Evolutionary conservation across 1,140 invertebrate genomes (phyloP).

Genomic region (Drosophila prosaltans): DNA sequence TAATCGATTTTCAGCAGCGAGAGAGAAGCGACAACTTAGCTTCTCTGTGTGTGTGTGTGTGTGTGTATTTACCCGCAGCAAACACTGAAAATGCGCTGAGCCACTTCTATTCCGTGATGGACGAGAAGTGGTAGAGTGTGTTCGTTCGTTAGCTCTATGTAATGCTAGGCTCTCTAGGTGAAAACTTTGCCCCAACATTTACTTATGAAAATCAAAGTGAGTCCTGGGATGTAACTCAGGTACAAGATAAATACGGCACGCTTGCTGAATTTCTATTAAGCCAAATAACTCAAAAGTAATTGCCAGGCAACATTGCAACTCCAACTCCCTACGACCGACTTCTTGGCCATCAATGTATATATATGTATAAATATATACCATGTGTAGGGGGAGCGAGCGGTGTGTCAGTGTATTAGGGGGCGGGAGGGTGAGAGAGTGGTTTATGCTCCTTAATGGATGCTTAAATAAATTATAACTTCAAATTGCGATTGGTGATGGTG

Average conservation of each 20-base stretch:
- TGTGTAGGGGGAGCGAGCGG: neutral
- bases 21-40: neutral
- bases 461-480: slow-evolving; percentile 81
- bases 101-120: slow-evolving; percentile 18
- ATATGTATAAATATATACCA: too few relatives aligned
- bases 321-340: slow-evolving; percentile 4
- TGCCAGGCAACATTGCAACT: slow-evolving; percentile 47
- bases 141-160: slow-evolving; percentile 46
- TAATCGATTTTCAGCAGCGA: slow-evolving; percentile 71
- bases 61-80: slow-evolving; percentile 28
- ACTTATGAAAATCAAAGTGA: slow-evolving; percentile 80
- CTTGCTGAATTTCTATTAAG: slow-evolving; percentile 79
- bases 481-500: slow-evolving; percentile 68
- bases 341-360: slow-evolving; percentile 15
- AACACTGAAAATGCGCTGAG: slow-evolving; percentile 27
- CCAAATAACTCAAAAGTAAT: slow-evolving; percentile 80
- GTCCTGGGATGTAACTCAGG: slow-evolving; percentile 53
- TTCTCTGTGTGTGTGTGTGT: neutral
- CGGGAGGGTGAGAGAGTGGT: slow-evolving; percentile 48
- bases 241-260: slow-evolving; percentile 74
- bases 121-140: slow-evolving; percentile 21
- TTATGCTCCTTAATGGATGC: slow-evolving; percentile 78
- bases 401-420: slow-evolving; percentile 30
- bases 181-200: slow-evolving; percentile 63
- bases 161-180: slow-evolving; percentile 30